A percentile compares a stretch with the other conserved stretches of the same genome.
These are phyloP conservation scores for Cephus runcator DNA, from an alignment of 2,888 invertebrate genomes.

Conservation along the genomic window DNA sequence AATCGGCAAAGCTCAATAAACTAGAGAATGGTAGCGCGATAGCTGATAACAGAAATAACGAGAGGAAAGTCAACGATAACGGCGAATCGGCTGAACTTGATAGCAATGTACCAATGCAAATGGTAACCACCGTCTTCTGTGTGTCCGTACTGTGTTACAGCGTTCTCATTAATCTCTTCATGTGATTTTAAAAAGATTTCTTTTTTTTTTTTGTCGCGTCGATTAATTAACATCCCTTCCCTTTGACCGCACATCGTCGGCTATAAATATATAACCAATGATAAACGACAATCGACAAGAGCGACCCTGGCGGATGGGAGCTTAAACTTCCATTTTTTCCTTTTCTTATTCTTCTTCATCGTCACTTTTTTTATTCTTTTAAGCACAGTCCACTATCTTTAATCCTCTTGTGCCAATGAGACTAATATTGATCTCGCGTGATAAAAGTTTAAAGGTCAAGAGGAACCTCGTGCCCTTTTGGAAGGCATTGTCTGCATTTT, in stretches of 20 bases:
- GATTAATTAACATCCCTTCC: not conserved
- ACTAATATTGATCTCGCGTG: no score
- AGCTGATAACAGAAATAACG: constrained; percentile 24
- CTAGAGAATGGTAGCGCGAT: constrained; percentile 11
- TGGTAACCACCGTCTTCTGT: constrained; percentile 65
- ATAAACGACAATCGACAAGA: not conserved
- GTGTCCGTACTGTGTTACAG: constrained; percentile 64
- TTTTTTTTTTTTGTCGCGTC: constrained; percentile 24
- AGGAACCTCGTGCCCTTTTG: no score
- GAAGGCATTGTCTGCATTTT: no score
- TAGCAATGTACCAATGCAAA: constrained; percentile 61
- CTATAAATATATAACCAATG: not conserved
- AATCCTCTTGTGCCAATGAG: no score
- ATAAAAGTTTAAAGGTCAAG: no score
- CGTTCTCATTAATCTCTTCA: constrained; percentile 62
- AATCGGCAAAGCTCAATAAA: not conserved
- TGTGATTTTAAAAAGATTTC: constrained; percentile 41
- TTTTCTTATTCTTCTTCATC: not conserved
- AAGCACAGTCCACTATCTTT: no score
- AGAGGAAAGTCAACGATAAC: constrained; percentile 19
- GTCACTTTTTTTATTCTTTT: not conserved
- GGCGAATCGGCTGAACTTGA: constrained; percentile 43
- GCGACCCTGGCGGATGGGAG: not conserved
- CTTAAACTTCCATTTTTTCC: not conserved
- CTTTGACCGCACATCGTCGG: not conserved